phyloP scores from a whole-genome alignment of 1,140 invertebrate species.

The Ostrea denselamellosa region DNA sequence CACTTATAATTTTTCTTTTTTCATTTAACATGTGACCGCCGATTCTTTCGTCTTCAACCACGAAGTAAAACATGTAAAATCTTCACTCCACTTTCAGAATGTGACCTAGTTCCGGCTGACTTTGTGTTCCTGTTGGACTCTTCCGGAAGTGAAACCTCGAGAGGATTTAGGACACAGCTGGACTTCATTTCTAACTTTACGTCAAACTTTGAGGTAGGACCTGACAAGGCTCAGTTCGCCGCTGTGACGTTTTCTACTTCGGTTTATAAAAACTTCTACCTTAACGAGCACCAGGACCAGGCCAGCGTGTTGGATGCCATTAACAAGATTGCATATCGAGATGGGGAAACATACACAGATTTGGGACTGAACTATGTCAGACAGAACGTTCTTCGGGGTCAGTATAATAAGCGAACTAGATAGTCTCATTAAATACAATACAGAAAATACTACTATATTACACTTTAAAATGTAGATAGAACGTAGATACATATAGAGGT shows the following conservation, averaged over 20 bases:
- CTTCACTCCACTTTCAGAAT: slow-evolving; percentile 33
- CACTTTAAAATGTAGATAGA: no score
- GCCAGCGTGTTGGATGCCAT: slow-evolving; percentile 12
- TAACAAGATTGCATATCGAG: slow-evolving; percentile 37
- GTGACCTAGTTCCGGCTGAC: slow-evolving; percentile 47
- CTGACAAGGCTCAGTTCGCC: slow-evolving; percentile 43
- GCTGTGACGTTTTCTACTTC: slow-evolving; percentile 46
- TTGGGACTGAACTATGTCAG: slow-evolving; percentile 44
- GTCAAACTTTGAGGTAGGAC: slow-evolving; percentile 41
- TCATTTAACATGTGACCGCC: no score
- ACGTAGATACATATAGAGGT: no score
- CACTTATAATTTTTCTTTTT: no score
- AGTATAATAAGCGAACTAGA: neutral
- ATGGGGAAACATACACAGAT: slow-evolving; percentile 47
- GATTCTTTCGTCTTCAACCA: no score
- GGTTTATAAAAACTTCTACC: slow-evolving; percentile 43
- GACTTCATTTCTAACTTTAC: slow-evolving; percentile 43
- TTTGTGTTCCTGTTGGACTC: slow-evolving; percentile 49
- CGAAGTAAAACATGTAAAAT: no score
- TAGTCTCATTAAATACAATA: no score
- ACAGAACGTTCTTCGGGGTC: slow-evolving; percentile 19
- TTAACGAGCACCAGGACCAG: slow-evolving; percentile 41
- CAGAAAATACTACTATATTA: no score
- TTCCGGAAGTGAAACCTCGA: slow-evolving; percentile 43
- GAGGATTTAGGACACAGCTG: slow-evolving; percentile 37